A percentile compares a stretch with the other conserved stretches of the same genome.
These are phyloP conservation scores for Etia nguti DNA, from an alignment of 2,113 vertebrate species.

Conservation along the genomic window DNA sequence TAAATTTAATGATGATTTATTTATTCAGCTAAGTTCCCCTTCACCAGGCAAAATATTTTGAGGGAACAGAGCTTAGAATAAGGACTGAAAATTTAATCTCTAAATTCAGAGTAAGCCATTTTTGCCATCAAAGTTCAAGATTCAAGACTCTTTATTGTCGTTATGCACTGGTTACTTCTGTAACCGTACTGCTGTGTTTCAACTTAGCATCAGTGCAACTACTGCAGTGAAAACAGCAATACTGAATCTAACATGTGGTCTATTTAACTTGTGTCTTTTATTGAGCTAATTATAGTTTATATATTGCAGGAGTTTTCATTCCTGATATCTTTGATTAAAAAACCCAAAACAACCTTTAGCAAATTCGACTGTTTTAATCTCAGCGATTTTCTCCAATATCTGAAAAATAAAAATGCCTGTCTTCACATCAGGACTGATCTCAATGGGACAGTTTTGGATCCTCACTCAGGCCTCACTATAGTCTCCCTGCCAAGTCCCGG, in stretches of 20 bases:
- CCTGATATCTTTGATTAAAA: background rate
- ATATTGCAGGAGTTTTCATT: background rate
- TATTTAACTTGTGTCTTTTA: background rate
- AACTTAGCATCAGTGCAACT: background rate
- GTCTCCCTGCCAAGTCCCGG: constrained; percentile 69
- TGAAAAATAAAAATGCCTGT: background rate
- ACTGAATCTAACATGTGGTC: background rate
- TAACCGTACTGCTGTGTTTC: background rate
- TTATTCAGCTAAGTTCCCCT: background rate
- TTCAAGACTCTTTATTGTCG: background rate
- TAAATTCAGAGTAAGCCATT: background rate
- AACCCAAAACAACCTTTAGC: background rate
- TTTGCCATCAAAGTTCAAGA: background rate
- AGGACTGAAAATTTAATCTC: background rate
- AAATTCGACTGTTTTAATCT: background rate
- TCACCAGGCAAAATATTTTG: background rate
- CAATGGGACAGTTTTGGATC: background rate
- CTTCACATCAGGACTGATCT: constrained; percentile 43
- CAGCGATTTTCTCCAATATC: background rate
- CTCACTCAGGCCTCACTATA: constrained; percentile 19
- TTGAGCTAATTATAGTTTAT: background rate
- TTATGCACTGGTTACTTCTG: background rate
- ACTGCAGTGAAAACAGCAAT: background rate
- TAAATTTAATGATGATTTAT: background rate
- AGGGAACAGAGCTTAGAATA: background rate